These are phyloP conservation scores for Nomada ferruginata DNA, from an alignment of 2,888 invertebrate species.

Conservation along the genomic window DNA sequence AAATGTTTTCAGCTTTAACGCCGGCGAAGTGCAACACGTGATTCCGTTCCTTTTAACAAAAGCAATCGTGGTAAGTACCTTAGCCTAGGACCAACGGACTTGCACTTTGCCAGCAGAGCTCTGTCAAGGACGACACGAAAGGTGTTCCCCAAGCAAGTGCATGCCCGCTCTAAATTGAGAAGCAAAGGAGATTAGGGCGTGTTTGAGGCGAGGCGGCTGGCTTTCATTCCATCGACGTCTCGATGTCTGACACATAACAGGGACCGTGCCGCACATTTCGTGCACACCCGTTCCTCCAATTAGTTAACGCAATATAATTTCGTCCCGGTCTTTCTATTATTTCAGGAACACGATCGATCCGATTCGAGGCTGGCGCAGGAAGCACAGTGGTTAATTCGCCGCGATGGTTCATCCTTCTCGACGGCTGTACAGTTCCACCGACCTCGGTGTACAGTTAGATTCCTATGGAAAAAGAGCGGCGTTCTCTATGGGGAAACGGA, in stretches of 20 bases:
- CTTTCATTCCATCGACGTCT: slow-evolving; percentile 46
- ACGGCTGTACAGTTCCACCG: slow-evolving; percentile 14
- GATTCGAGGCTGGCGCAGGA: background rate
- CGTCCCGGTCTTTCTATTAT: background rate
- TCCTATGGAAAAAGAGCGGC: slow-evolving; percentile 26
- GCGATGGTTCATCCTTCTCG: background rate
- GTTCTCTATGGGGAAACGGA: slow-evolving; percentile 12
- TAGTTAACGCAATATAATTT: background rate
- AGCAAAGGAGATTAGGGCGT: slow-evolving; percentile 33
- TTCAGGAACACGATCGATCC: background rate
- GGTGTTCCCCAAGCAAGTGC: slow-evolving; percentile 1
- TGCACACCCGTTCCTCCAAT: too few relatives aligned
- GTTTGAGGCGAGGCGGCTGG: slow-evolving; percentile 49
- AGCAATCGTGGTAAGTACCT: background rate
- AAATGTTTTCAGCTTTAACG: background rate
- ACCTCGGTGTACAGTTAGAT: slow-evolving; percentile 40
- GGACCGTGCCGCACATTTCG: background rate
- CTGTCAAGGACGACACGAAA: slow-evolving; percentile 38
- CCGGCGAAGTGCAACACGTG: background rate
- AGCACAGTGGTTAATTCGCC: background rate
- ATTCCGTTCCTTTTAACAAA: too few relatives aligned
- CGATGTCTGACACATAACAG: slow-evolving; percentile 45
- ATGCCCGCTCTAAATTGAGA: slow-evolving; percentile 36
- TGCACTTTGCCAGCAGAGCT: background rate
- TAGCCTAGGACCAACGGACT: slow-evolving; percentile 31